These are phyloP conservation scores for Anastrepha obliqua DNA, from an alignment of 1,140 invertebrate species.

Conservation along the genomic window DNA sequence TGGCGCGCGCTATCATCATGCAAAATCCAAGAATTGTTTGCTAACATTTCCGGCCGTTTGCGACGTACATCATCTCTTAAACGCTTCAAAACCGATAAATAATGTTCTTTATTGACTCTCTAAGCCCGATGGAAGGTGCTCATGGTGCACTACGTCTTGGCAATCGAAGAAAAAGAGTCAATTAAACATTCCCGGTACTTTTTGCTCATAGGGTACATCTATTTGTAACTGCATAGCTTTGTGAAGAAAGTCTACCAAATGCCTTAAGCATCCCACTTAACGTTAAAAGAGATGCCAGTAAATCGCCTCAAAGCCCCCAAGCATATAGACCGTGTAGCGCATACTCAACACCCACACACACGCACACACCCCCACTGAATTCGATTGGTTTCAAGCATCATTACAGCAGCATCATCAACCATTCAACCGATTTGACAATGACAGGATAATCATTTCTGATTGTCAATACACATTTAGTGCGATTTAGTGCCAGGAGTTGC, in stretches of 20 bases:
- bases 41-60: too few relatives aligned
- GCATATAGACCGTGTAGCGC: not conserved
- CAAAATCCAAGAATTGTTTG: too few relatives aligned
- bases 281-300: not conserved
- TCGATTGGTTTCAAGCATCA: not conserved
- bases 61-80: too few relatives aligned
- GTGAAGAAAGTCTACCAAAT: not conserved
- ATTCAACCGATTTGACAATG: conserved; percentile 45
- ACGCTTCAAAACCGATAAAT: too few relatives aligned
- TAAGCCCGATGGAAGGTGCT: too few relatives aligned
- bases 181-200: too few relatives aligned
- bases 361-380: not conserved
- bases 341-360: not conserved
- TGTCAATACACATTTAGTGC: conserved; percentile 53
- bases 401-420: not conserved
- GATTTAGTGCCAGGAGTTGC: conserved; percentile 36
- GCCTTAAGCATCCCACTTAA: not conserved
- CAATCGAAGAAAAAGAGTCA: too few relatives aligned
- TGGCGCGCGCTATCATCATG: too few relatives aligned
- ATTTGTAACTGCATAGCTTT: too few relatives aligned
- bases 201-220: too few relatives aligned
- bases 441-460: conserved; percentile 55
- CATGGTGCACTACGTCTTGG: too few relatives aligned
- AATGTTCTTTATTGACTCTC: too few relatives aligned
- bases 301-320: not conserved